phyloP scores from a whole-genome alignment of 2,888 invertebrate genomes.

The Agriopis leucophaearia region DNA sequence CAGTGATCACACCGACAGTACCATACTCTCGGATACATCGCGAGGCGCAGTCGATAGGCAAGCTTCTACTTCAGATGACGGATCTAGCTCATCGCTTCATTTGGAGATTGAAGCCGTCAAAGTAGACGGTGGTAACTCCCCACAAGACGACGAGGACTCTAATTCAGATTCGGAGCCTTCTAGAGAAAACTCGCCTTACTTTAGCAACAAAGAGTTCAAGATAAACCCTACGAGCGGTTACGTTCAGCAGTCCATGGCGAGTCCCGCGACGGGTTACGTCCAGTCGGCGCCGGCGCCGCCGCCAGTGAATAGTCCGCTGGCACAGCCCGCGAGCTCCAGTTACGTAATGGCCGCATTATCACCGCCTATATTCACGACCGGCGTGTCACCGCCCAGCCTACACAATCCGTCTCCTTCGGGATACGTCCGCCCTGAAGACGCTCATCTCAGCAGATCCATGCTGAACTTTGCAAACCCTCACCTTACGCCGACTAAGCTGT shows the following conservation, averaged over 20 bases:
- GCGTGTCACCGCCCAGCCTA: constrained; percentile 58
- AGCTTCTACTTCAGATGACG: constrained; percentile 75
- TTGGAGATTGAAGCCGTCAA: constrained; percentile 69
- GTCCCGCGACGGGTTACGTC: constrained; percentile 64
- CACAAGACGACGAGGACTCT: constrained; percentile 61
- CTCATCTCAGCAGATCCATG: constrained; percentile 65
- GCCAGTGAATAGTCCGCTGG: constrained; percentile 52
- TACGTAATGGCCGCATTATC: constrained; percentile 80
- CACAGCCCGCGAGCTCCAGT: constrained; percentile 72
- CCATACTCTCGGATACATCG: constrained; percentile 78
- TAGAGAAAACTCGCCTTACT: constrained; percentile 68
- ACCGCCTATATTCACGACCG: constrained; percentile 74
- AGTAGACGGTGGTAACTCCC: constrained; percentile 55
- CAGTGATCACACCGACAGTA: constrained; percentile 81
- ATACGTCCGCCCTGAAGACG: constrained; percentile 76
- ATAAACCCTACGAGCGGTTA: constrained; percentile 72
- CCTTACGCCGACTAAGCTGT: constrained; percentile 66
- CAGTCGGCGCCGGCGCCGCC: constrained; percentile 63
- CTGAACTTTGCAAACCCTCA: constrained; percentile 71
- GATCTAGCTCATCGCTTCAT: constrained; percentile 75
- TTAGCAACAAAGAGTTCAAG: constrained; percentile 68
- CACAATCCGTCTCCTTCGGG: constrained; percentile 66
- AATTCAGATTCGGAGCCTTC: constrained; percentile 68
- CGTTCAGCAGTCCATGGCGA: constrained; percentile 64
- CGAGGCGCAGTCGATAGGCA: constrained; percentile 72